A percentile compares a stretch with the other conserved stretches of the same genome.
phyloP scores from a whole-genome alignment of 2,113 vertebrate genomes.

The Aptenodytes patagonicus region DNA sequence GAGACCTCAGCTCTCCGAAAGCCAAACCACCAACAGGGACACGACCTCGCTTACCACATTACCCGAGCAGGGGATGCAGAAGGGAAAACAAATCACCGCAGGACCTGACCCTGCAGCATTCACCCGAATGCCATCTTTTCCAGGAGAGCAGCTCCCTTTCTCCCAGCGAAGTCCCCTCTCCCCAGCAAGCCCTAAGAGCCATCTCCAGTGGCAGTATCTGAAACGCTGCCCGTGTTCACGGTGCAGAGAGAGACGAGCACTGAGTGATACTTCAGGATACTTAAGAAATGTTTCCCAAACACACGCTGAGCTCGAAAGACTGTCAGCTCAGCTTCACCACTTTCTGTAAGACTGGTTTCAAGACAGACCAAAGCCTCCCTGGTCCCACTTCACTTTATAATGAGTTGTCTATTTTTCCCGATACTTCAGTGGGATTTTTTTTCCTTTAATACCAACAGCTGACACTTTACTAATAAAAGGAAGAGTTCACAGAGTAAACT shows the following conservation, averaged over 20 bases:
- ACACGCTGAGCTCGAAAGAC: background rate
- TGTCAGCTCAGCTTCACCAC: background rate
- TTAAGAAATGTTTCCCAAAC: background rate
- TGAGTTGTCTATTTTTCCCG: background rate
- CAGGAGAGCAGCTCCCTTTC: background rate
- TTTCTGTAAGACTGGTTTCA: background rate
- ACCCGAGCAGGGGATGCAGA: rapidly evolving
- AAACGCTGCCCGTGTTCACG: rapidly evolving
- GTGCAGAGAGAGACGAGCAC: rapidly evolving
- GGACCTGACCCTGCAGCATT: background rate
- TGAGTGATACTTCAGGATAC: background rate
- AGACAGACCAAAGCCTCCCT: background rate
- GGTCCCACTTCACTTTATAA: background rate
- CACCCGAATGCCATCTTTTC: rapidly evolving
- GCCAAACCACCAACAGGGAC: background rate
- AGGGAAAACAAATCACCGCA: background rate
- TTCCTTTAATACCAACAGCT: background rate
- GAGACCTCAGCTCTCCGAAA: background rate
- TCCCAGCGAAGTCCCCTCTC: background rate
- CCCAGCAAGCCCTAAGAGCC: background rate
- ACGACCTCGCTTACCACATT: rapidly evolving
- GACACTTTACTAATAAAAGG: conserved; percentile 39
- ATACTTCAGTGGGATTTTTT: background rate
- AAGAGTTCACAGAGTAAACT: conserved; percentile 56
- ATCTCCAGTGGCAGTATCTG: background rate